phyloP scores from a whole-genome alignment of 2,113 vertebrate species.

The Penelope pileata region DNA sequence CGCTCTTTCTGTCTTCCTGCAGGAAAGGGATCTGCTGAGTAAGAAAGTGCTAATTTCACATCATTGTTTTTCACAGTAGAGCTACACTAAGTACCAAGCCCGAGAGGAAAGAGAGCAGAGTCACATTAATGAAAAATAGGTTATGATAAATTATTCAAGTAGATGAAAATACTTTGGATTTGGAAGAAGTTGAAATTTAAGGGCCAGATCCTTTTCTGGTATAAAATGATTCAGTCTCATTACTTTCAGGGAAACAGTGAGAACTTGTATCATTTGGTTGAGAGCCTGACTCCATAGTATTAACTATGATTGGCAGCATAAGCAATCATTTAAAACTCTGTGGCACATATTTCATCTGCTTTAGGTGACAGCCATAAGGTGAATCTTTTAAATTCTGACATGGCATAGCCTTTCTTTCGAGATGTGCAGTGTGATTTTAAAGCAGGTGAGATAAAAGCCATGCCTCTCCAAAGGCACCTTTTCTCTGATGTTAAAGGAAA shows the following conservation, averaged over 20 bases:
- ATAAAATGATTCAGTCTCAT: background rate
- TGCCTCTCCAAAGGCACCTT: slow-evolving; percentile 44
- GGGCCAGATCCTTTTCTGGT: background rate
- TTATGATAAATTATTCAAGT: slow-evolving; percentile 66
- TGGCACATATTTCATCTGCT: slow-evolving; percentile 30
- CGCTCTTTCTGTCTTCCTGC: background rate
- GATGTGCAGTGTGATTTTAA: slow-evolving; percentile 42
- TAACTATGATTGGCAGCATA: slow-evolving; percentile 21
- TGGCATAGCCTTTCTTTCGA: slow-evolving; percentile 43
- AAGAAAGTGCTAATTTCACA: slow-evolving; percentile 53
- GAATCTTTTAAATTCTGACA: slow-evolving; percentile 52
- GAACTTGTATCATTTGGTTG: background rate
- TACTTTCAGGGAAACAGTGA: background rate
- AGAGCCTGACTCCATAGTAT: background rate
- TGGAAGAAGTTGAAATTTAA: background rate
- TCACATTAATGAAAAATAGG: slow-evolving; percentile 61
- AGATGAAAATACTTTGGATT: slow-evolving; percentile 30
- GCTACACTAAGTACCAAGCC: background rate
- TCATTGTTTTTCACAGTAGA: fast-evolving
- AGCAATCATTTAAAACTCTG: slow-evolving; percentile 18
- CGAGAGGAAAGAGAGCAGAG: background rate
- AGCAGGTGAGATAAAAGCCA: slow-evolving; percentile 41
- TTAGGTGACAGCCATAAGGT: slow-evolving; percentile 39
- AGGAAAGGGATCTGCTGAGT: slow-evolving; percentile 52
- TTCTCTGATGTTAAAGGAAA: slow-evolving; percentile 59